Conservation (phyloP, 2,113 vertebrate genomes). For the Catharus fuscescens region DNA sequence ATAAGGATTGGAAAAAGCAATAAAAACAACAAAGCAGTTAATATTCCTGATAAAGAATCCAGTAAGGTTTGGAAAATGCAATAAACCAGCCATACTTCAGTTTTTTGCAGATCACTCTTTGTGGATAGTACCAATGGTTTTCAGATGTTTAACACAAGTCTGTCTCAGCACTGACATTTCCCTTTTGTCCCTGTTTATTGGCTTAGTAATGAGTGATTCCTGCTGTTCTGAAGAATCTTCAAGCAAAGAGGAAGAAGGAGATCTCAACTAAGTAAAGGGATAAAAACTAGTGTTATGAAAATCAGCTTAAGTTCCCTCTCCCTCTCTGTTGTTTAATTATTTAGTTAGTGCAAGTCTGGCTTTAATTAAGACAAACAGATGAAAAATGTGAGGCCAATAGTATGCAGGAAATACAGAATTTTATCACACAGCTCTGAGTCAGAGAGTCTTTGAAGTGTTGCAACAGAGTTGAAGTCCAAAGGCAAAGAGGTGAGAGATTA, state of each 20-base stretch:
- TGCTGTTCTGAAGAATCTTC: not conserved
- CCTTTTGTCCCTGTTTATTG: not conserved
- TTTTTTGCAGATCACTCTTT: not conserved
- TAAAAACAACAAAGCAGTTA: not conserved
- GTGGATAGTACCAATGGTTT: not conserved
- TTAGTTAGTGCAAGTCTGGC: not conserved
- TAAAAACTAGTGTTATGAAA: not conserved
- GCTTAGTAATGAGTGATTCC: not conserved
- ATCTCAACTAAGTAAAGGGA: not conserved
- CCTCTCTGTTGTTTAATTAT: not conserved
- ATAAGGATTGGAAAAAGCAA: not conserved
- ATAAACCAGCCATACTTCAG: not conserved
- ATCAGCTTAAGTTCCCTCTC: not conserved
- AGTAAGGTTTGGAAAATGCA: not conserved
- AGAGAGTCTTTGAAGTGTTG: not conserved
- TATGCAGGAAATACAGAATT: not conserved
- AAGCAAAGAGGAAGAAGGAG: not conserved
- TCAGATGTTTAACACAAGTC: not conserved
- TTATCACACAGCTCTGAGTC: not conserved
- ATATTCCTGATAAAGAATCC: not conserved
- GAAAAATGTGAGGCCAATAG: not conserved
- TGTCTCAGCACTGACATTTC: not conserved
- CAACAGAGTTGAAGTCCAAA: conserved; percentile 48
- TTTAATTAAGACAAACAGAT: conserved; percentile 1
- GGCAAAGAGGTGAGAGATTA: conserved; percentile 48